Conservation (phyloP, 2,888 invertebrate species). For the Caenorhabditis virilis region DNA sequence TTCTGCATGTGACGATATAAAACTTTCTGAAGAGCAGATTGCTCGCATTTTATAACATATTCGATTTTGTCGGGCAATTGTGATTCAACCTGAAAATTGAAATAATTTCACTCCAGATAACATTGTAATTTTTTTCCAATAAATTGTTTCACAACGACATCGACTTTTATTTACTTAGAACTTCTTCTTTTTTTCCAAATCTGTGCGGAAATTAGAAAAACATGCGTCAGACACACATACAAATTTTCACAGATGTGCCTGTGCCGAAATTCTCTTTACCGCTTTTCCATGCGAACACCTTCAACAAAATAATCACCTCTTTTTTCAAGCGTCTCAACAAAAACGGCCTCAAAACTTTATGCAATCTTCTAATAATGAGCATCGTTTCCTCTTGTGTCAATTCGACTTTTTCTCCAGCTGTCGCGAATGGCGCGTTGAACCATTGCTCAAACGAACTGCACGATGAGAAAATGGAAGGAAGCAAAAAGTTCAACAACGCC, state of each 20-base stretch:
- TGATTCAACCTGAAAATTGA: conserved; percentile 79
- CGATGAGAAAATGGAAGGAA: conserved; percentile 97
- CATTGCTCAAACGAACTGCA: conserved; percentile 98
- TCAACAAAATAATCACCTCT: too few relatives aligned
- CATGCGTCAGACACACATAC: too few relatives aligned
- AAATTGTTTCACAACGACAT: too few relatives aligned
- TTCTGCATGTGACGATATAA: conserved; percentile 88
- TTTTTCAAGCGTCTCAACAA: conserved; percentile 92
- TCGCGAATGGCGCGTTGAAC: conserved; percentile 98
- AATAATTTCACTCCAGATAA: too few relatives aligned
- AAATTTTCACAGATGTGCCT: too few relatives aligned
- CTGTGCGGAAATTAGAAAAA: too few relatives aligned
- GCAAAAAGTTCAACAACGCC: conserved; percentile 90
- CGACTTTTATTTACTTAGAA: too few relatives aligned
- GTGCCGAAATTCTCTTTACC: too few relatives aligned
- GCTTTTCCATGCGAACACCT: too few relatives aligned
- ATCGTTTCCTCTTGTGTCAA: conserved; percentile 98
- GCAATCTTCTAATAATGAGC: conserved; percentile 96
- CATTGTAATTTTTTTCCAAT: too few relatives aligned
- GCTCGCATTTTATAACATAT: conserved; percentile 78
- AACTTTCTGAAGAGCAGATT: conserved; percentile 92
- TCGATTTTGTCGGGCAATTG: conserved; percentile 91
- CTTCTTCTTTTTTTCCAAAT: too few relatives aligned
- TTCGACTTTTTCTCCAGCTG: conserved; percentile 88
- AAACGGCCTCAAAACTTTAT: conserved; percentile 88